Evolutionary conservation across 92 coral and sea anemone species (phyloP).

Genomic region (Heteractis magnifica): DNA sequence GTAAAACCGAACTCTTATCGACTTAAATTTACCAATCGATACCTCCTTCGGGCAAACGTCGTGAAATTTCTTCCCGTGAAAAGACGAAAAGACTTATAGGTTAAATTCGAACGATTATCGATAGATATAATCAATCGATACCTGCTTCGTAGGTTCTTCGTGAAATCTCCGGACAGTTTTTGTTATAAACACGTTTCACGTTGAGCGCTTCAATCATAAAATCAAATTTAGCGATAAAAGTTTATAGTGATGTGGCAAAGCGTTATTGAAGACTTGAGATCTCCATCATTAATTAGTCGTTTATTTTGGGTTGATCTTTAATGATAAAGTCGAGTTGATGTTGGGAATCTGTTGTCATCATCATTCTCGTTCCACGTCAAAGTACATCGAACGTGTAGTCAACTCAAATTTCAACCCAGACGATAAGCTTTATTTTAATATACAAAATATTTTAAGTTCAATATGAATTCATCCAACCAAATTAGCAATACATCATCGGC

Average conservation of each 20-base stretch:
- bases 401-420: no score
- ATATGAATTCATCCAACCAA: neutral
- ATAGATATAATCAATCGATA: neutral
- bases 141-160: neutral
- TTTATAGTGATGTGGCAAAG: slow-evolving; percentile 1
- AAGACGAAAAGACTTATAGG: slow-evolving; percentile 18
- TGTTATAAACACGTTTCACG: slow-evolving; percentile 5
- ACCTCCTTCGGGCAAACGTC: neutral
- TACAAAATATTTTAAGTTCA: neutral
- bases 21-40: neutral
- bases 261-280: neutral
- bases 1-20: slow-evolving; percentile 9
- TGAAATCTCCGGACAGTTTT: neutral
- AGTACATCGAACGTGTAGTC: neutral
- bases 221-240: neutral
- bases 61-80: neutral
- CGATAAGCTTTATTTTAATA: no score
- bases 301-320: neutral
- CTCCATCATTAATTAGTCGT: neutral
- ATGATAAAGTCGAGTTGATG: neutral
- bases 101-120: neutral
- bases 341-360: neutral
- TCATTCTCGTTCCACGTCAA: neutral
- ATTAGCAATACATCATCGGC: neutral
- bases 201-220: neutral